Conservation (phyloP, 1,140 invertebrate species). For the Drosophila sproati region DNA sequence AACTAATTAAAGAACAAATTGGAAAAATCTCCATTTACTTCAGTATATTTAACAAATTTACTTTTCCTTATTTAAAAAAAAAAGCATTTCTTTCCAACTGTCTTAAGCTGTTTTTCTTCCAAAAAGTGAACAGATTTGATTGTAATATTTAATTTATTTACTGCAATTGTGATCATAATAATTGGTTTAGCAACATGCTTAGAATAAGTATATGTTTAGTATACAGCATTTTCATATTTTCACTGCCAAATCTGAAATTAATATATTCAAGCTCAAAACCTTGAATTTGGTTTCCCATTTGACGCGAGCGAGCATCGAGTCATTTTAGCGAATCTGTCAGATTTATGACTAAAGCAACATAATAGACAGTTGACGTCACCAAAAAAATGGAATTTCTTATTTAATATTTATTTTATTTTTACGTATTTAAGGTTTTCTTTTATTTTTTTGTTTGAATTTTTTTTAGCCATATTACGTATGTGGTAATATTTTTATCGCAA, state of each 20-base stretch:
- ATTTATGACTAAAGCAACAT: slow-evolving; percentile 75
- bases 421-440: slow-evolving; percentile 45
- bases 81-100: background rate
- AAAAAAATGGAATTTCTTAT: slow-evolving; percentile 74
- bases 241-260: slow-evolving; percentile 15
- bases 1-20: no score
- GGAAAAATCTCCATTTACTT: no score
- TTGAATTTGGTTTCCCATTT: slow-evolving; percentile 20
- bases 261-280: slow-evolving; percentile 15
- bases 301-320: slow-evolving; percentile 6
- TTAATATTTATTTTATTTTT: slow-evolving; percentile 70
- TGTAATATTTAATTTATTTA: no score
- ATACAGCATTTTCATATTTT: background rate
- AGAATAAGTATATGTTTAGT: background rate
- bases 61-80: no score
- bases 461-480: slow-evolving; percentile 59
- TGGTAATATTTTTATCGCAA: slow-evolving; percentile 61
- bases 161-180: no score
- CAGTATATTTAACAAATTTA: no score
- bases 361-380: slow-evolving; percentile 79
- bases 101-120: background rate
- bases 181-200: no score
- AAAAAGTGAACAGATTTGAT: no score
- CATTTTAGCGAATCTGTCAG: slow-evolving; percentile 50
- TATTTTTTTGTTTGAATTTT: background rate